Conservation (phyloP, 2,888 invertebrate species). For the Desoria tigrina region DNA sequence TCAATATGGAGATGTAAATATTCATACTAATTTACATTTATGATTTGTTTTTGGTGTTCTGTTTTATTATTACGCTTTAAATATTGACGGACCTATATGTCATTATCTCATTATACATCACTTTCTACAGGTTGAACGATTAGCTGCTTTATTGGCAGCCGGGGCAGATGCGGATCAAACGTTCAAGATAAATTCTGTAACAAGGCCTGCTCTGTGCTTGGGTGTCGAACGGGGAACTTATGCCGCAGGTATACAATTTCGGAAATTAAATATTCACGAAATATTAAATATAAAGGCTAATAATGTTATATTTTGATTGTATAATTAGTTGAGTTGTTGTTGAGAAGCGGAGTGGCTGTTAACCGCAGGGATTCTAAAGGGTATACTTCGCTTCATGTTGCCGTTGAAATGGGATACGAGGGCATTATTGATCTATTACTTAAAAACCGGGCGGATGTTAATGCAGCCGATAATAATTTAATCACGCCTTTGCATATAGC, state of each 20-base stretch:
- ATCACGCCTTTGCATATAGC: slow-evolving; percentile 48
- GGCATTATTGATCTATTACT: slow-evolving; percentile 44
- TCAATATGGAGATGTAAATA: slow-evolving; percentile 48
- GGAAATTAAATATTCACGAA: background rate
- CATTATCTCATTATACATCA: too few species aligned
- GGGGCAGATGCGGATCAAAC: slow-evolving; percentile 52
- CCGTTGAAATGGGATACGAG: slow-evolving; percentile 50
- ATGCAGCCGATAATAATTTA: slow-evolving; percentile 45
- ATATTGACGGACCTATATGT: too few species aligned
- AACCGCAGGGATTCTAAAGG: slow-evolving; percentile 50
- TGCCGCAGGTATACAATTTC: slow-evolving; percentile 26
- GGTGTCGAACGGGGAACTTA: slow-evolving; percentile 48
- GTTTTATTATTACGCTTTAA: too few species aligned
- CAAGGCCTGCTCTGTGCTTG: slow-evolving; percentile 47
- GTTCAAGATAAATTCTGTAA: slow-evolving; percentile 48
- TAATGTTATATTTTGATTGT: background rate
- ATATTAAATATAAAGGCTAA: too few species aligned
- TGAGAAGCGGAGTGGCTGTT: slow-evolving; percentile 47
- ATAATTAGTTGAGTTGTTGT: slow-evolving; percentile 46
- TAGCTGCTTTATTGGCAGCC: slow-evolving; percentile 37
- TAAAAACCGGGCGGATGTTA: slow-evolving; percentile 46
- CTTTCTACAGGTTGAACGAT: background rate
- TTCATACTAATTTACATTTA: slow-evolving; percentile 31
- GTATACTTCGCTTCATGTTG: slow-evolving; percentile 41
- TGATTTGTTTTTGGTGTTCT: too few species aligned